Base-by-base conservation (phyloP, 1,140 invertebrate species). In the Diachasma alloeum region DNA sequence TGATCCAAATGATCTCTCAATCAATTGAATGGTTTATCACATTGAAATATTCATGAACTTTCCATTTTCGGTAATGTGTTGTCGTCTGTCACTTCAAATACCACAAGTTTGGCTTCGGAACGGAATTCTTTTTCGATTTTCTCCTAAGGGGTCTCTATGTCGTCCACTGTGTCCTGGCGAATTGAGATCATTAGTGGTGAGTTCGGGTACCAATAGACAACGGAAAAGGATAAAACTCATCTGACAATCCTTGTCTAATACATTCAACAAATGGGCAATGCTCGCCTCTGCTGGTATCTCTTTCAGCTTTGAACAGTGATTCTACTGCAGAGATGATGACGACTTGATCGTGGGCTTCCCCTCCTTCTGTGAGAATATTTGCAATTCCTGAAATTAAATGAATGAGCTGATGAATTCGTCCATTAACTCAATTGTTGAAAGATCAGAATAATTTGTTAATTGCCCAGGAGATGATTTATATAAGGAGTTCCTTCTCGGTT, bases 161-260 rank as follows among this genome's bases (percentile, higher is more conserved):
- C 96, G 90, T 97, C 96, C 6, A 97, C 94, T 0, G 95, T 96
- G 83, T 97, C 96, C 85, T 97, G 96, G 1, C 97, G 88, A 26
- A 97, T 79, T 0, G n/a, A n/a, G n/a, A n/a, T n/a, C n/a, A n/a
- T n/a, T n/a, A n/a, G n/a, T n/a, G n/a, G n/a, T n/a, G n/a, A n/a
- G n/a, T n/a, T n/a, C n/a, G n/a, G n/a, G n/a, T n/a, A n/a, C n/a
- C n/a, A n/a, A n/a, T n/a, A n/a, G n/a, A n/a, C n/a, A n/a, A n/a
- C n/a, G n/a, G n/a, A n/a, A n/a, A n/a, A n/a, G n/a, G n/a, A n/a
- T n/a, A n/a, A n/a, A n/a, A n/a, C n/a, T n/a, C n/a, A n/a, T n/a
- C n/a, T n/a, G n/a, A n/a, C n/a, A n/a, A n/a, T n/a, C n/a, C n/a
- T n/a, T n/a, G n/a, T n/a, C n/a, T n/a, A n/a, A n/a, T n/a, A n/a